Evolutionary conservation across 2,888 invertebrate genomes (phyloP).

Genomic region (Dyspetes luteomarginatus): DNA sequence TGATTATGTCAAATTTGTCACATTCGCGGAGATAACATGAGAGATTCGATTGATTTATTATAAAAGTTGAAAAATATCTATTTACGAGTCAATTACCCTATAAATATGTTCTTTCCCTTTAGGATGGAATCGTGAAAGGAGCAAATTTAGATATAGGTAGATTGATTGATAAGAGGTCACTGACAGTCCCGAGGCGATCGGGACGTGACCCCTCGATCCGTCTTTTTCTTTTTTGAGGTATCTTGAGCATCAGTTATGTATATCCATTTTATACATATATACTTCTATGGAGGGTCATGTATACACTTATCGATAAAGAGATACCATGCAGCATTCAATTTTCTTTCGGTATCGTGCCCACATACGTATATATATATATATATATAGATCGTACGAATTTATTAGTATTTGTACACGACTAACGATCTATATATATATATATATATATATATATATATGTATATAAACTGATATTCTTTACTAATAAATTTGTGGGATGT

Average conservation of each 20-base stretch:
- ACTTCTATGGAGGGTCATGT: conserved; percentile 6
- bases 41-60: too few species aligned
- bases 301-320: conserved; percentile 48
- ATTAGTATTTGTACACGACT: too few species aligned
- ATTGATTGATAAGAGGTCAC: background rate
- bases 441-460: too few species aligned
- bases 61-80: background rate
- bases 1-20: background rate
- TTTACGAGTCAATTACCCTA: background rate
- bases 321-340: conserved; percentile 42
- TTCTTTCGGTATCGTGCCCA: conserved; percentile 29
- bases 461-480: too few species aligned
- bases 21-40: background rate
- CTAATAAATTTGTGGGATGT: too few species aligned
- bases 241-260: conserved; percentile 1
- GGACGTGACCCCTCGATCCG: background rate
- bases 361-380: too few species aligned
- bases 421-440: too few species aligned
- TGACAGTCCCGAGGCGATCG: background rate
- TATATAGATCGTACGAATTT: too few species aligned
- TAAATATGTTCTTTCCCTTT: background rate
- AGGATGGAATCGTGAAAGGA: background rate
- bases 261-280: background rate
- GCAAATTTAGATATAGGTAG: background rate
- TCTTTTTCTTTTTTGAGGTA: background rate